Percentiles rank a stretch among this genome's conserved stretches.
Evolutionary conservation across 1,140 invertebrate species (phyloP).

Genomic region (Lethrus apterus): DNA sequence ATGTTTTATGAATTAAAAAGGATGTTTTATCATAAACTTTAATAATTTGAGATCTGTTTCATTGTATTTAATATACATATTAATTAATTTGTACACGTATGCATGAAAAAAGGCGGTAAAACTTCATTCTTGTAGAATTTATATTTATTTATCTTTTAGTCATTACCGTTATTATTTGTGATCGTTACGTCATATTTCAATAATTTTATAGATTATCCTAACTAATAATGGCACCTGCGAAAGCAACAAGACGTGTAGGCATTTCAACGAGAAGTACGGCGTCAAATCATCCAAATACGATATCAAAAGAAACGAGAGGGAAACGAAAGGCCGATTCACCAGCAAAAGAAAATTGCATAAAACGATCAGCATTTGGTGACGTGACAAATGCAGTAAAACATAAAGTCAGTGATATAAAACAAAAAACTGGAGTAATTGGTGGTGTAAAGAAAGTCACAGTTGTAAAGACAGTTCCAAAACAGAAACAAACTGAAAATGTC

Average conservation of each 20-base stretch:
- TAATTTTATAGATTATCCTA: not conserved
- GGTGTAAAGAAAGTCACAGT: conserved; percentile 46
- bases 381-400: conserved; percentile 59
- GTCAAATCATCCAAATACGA: conserved; percentile 35
- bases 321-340: conserved; percentile 54
- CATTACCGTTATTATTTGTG: not conserved
- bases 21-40: not conserved
- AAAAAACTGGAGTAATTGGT: conserved; percentile 28
- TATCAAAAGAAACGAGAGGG: conserved; percentile 18
- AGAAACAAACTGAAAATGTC: conserved; percentile 39
- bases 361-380: conserved; percentile 67
- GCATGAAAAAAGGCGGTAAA: conserved; percentile 4
- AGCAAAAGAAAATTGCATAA: conserved; percentile 47
- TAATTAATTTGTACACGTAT: conserved; percentile 3
- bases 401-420: conserved; percentile 31
- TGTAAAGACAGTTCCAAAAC: conserved; percentile 42
- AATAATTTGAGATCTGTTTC: not conserved
- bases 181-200: no score
- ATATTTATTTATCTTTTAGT: not conserved
- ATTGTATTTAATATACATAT: not conserved
- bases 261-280: conserved; percentile 38
- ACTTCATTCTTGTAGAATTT: not conserved
- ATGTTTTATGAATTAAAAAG: not conserved
- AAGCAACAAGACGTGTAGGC: conserved; percentile 42
- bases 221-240: conserved; percentile 49